Percentiles rank a stretch among this genome's conserved stretches.
Evolutionary conservation across 2,113 vertebrate species (phyloP).

Genomic region (Saccopteryx bilineata): DNA sequence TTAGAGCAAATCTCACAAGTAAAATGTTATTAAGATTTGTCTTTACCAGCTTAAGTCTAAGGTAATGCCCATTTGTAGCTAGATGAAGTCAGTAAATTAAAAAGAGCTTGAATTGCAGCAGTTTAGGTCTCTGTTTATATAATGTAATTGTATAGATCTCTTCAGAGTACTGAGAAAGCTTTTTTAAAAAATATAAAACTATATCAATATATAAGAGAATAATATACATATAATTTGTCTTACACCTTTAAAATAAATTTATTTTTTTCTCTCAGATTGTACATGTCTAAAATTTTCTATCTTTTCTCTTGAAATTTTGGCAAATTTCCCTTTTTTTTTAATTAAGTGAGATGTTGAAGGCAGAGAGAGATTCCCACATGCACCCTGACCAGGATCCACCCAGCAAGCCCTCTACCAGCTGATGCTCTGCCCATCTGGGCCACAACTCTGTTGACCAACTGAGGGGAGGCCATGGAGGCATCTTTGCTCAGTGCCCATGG

Average conservation of each 20-base stretch:
- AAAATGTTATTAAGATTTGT: conserved; percentile 53
- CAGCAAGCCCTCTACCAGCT: no score
- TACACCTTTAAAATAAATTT: conserved; percentile 17
- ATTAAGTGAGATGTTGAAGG: no score
- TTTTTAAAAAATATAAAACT: conserved; percentile 43
- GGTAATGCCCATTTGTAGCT: background rate
- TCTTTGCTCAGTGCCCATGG: no score
- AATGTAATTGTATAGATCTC: conserved; percentile 49
- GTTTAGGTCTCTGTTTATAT: conserved; percentile 42
- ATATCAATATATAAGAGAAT: background rate
- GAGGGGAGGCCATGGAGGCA: no score
- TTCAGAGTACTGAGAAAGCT: background rate
- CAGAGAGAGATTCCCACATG: no score
- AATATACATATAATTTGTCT: background rate
- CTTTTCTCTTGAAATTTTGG: conserved; percentile 36
- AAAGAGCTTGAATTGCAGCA: conserved; percentile 47
- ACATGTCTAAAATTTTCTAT: conserved; percentile 49
- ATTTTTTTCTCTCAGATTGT: background rate
- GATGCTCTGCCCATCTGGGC: no score
- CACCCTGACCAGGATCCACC: no score
- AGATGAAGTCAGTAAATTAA: conserved; percentile 26
- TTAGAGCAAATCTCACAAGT: background rate
- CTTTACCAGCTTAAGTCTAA: conserved; percentile 23
- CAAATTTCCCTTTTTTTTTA: background rate
- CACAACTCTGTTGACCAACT: no score